Base-by-base conservation (phyloP, 2,113 vertebrate genomes). In the Dipodomys ordii region DNA sequence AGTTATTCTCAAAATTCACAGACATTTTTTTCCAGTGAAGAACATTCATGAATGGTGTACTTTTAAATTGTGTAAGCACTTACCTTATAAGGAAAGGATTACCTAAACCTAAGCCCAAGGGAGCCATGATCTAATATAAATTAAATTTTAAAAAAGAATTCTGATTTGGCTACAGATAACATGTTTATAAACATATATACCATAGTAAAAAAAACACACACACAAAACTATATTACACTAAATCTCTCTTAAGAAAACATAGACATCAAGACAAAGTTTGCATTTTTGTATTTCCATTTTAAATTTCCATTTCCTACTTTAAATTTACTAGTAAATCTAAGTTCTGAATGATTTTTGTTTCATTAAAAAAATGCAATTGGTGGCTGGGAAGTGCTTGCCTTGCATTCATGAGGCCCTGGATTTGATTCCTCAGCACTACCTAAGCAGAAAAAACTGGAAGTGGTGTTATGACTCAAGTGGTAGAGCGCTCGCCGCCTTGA, bases 61-160 rank as follows among this genome's bases (percentile, higher is more conserved):
- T 90, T 16, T 90, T 79, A 82, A 86, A 39, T 12, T 68, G 57
- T 89, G 65, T 79, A 79, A 89, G 27, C 23, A 93, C 53, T 28
- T 28, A 57, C 10, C 10, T 87, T 79, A 68, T 82, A 79, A 64
- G 53, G 25, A 60, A 92, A 88, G 69, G 78, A 35, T 23, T 49
- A 83, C 13, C 57, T 73, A 85, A 78, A 22, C 64, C n/a, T 64
- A 49, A 49, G 60, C 60, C 60, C 15, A 68, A 88, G 62, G 30
- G 74, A 91, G 49, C 49, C 12, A 49, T 49, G 49, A 12, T 49
- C 49, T 49, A 49, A 9, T 49, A 49, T 11, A 49, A 49, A 11
- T 49, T 49, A 49, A 49, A 49, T 49, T 49, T 11, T 4, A 49
- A 49, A 49, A 49, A 49, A 12, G 10, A 49, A 49, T 49, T 49